Evolutionary conservation across 2,113 vertebrate genomes (phyloP).

Genomic region (Ptilorrhoa leucosticta): DNA sequence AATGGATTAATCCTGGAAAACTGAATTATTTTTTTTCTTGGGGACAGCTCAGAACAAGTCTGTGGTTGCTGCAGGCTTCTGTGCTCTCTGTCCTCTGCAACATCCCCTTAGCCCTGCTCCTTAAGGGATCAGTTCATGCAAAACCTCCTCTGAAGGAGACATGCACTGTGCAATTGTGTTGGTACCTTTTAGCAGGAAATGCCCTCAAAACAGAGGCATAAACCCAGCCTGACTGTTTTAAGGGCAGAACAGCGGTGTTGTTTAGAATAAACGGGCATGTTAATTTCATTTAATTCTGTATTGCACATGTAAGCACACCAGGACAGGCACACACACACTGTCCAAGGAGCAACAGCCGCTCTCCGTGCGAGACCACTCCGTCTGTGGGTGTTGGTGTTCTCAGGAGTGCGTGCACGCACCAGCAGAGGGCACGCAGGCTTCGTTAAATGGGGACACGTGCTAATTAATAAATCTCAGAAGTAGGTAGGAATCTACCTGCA

Average conservation of each 20-base stretch:
- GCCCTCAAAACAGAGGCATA: not conserved
- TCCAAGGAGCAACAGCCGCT: not conserved
- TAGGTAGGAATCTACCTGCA: constrained; percentile 12
- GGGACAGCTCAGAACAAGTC: not conserved
- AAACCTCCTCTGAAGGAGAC: not conserved
- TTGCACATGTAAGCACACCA: not conserved
- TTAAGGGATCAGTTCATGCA: not conserved
- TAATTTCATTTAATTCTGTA: not conserved
- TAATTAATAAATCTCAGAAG: constrained; percentile 21
- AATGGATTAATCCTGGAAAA: constrained; percentile 48
- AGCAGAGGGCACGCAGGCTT: constrained; percentile 61
- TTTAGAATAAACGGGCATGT: not conserved
- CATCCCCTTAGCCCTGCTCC: not conserved
- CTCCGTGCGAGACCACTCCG: rapidly evolving
- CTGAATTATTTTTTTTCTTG: not conserved
- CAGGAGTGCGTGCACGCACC: not conserved
- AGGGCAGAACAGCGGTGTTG: not conserved
- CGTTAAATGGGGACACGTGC: constrained; percentile 20
- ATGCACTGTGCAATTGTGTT: not conserved
- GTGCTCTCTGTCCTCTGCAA: not conserved
- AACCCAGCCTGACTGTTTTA: not conserved
- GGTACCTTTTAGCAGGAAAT: not conserved
- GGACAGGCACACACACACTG: not conserved
- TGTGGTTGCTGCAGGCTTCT: not conserved
- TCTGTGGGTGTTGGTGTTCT: not conserved